phyloP scores from a whole-genome alignment of 37 sponge, comb jelly and placozoan species.

The Haliclona indistincta region DNA sequence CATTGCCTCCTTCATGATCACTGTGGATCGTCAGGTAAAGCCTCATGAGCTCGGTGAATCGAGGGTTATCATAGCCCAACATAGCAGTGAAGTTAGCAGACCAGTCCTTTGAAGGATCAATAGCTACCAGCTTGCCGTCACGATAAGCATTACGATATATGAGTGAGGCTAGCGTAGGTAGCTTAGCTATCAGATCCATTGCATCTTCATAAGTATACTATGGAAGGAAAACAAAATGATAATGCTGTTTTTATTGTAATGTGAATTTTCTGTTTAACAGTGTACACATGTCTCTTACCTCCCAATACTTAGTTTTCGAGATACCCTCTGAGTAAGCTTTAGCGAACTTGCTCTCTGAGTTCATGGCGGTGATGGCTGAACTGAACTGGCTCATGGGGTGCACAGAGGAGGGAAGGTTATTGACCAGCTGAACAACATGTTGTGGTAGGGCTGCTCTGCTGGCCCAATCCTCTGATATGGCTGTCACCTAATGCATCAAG shows the following conservation, averaged over 20 bases:
- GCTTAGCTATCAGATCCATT: conserved; percentile 98
- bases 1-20: conserved; percentile 99
- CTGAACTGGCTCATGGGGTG: conserved; percentile 99
- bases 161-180: conserved; percentile 89
- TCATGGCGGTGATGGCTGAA: conserved; percentile 93
- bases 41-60: conserved; percentile 87
- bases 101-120: conserved; percentile 88
- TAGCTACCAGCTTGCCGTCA: conserved; percentile 83
- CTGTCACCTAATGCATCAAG: conserved; percentile 72
- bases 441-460: conserved; percentile 88
- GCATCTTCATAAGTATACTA: conserved; percentile 92
- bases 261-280: background rate
- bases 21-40: conserved; percentile 98
- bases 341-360: conserved; percentile 96
- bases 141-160: conserved; percentile 87
- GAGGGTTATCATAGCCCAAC: conserved; percentile 79
- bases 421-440: conserved; percentile 95
- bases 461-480: conserved; percentile 92
- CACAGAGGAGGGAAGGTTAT: conserved; percentile 92
- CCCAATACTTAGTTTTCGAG: conserved; percentile 95
- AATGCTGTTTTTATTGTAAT: background rate
- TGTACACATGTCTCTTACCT: conserved; percentile 47
- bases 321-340: conserved; percentile 93
- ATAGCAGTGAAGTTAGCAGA: conserved; percentile 95
- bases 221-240: background rate